phyloP scores from a whole-genome alignment of 2,888 invertebrate genomes.

The Tholera decimalis region DNA sequence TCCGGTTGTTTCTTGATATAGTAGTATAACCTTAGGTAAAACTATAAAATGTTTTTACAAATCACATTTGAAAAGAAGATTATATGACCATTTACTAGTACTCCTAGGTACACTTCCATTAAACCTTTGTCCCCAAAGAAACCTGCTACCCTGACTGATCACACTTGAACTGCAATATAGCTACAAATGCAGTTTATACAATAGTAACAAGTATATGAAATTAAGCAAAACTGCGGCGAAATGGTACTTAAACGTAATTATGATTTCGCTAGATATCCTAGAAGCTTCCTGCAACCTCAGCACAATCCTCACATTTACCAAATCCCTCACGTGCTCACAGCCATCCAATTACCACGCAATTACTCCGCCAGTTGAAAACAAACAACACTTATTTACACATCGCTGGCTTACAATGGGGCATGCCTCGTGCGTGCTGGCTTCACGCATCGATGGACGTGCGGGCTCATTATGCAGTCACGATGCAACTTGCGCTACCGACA shows the following conservation, averaged over 20 bases:
- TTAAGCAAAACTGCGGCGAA: too few species aligned
- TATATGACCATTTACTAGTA: too few species aligned
- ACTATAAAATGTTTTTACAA: too few species aligned
- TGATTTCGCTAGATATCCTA: background rate
- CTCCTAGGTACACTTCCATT: too few species aligned
- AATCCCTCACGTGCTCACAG: conserved; percentile 32
- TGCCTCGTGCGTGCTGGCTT: conserved; percentile 44
- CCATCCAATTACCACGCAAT: conserved; percentile 70
- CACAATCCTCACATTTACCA: conserved; percentile 1
- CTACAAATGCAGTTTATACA: background rate
- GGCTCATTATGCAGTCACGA: conserved; percentile 60
- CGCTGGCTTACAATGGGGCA: conserved; percentile 64
- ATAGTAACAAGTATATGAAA: too few species aligned
- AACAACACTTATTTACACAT: conserved; percentile 69
- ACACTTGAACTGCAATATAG: background rate
- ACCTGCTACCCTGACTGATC: too few species aligned
- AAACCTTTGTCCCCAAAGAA: too few species aligned
- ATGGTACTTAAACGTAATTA: background rate
- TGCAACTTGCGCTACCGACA: conserved; percentile 40
- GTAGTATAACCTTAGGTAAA: too few species aligned
- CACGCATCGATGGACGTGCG: conserved; percentile 68
- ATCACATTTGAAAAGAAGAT: too few species aligned
- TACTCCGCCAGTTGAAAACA: conserved; percentile 66
- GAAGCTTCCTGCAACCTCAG: background rate
- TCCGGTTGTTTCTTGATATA: too few species aligned